phyloP scores from a whole-genome alignment of 2,888 invertebrate species.

The Tigriopus californicus region DNA sequence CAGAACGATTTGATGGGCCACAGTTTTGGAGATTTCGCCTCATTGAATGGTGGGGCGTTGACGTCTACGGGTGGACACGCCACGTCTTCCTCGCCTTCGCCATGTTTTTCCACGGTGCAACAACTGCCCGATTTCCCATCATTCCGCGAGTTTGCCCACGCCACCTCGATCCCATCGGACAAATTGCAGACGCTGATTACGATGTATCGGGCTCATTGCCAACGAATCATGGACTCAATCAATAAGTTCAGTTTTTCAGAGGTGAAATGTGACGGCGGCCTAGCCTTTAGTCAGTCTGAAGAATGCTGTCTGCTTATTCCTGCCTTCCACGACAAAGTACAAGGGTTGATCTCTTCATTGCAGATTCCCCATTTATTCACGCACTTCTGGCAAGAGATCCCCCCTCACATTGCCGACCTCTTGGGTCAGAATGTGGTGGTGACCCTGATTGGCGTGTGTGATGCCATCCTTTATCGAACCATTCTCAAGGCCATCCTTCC shows the following conservation, averaged over 20 bases:
- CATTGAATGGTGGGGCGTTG: no score
- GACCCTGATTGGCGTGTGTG: conserved; percentile 31
- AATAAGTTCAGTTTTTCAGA: conserved; percentile 32
- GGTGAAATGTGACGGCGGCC: no score
- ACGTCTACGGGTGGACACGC: no score
- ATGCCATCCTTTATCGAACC: conserved; percentile 31
- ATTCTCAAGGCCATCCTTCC: conserved; percentile 31
- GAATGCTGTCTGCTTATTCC: neutral
- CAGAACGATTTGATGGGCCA: no score
- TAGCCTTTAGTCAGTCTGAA: neutral
- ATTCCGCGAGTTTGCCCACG: conserved; percentile 28
- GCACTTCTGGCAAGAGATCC: conserved; percentile 32
- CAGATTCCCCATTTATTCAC: conserved; percentile 30
- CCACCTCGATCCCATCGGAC: conserved; percentile 28
- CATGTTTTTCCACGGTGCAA: conserved; percentile 19
- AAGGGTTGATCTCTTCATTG: no score
- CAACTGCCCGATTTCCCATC: conserved; percentile 29
- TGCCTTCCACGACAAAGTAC: no score
- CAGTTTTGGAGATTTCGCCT: no score
- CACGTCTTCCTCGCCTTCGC: conserved; percentile 13
- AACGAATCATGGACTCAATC: conserved; percentile 31
- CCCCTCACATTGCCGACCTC: conserved; percentile 27
- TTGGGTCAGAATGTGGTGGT: conserved; percentile 27
- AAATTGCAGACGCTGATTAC: conserved; percentile 30
- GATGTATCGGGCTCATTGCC: conserved; percentile 34